phyloP scores from a whole-genome alignment of 2,797 vertebrate genomes.

The Galaxias olidus region DNA sequence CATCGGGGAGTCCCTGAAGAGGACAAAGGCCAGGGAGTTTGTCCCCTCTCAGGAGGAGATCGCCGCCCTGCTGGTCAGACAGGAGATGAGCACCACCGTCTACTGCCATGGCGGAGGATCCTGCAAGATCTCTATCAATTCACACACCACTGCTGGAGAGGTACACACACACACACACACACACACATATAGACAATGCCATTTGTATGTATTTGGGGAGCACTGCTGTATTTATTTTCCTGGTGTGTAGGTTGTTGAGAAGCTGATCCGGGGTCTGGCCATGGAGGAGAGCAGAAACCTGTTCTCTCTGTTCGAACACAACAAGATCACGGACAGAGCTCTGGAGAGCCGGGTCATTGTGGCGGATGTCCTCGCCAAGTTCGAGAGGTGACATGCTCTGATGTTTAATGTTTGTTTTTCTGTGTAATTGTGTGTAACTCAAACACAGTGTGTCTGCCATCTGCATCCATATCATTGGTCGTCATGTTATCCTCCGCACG shows the following conservation, averaged over 20 bases:
- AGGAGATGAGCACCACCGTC: slow-evolving; percentile 92
- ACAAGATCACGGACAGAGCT: slow-evolving; percentile 81
- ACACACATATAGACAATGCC: not conserved
- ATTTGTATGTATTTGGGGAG: not conserved
- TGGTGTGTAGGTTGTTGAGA: slow-evolving; percentile 86
- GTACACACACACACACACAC: slow-evolving; percentile 54
- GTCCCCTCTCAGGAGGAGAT: slow-evolving; percentile 95
- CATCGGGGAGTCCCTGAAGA: slow-evolving; percentile 88
- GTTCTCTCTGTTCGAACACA: slow-evolving; percentile 92
- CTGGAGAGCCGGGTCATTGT: slow-evolving; percentile 90
- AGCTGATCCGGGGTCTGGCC: slow-evolving; percentile 89
- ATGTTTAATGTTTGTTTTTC: not conserved
- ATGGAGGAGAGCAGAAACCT: slow-evolving; percentile 94
- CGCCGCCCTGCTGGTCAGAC: slow-evolving; percentile 85
- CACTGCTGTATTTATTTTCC: not conserved
- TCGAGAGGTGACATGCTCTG: slow-evolving; percentile 79
- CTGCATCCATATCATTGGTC: not conserved
- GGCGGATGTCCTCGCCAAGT: slow-evolving; percentile 91
- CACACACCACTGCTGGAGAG: slow-evolving; percentile 94
- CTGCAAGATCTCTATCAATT: slow-evolving; percentile 95
- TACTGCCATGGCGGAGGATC: slow-evolving; percentile 94
- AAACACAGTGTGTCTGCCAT: not conserved
- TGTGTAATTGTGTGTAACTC: not conserved
- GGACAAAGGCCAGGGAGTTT: slow-evolving; percentile 88
- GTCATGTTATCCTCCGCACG: not conserved